A percentile compares a stretch with the other conserved stretches of the same genome.
Evolutionary conservation across 2,113 vertebrate genomes (phyloP).

Genomic region (Callaeas wilsoni): DNA sequence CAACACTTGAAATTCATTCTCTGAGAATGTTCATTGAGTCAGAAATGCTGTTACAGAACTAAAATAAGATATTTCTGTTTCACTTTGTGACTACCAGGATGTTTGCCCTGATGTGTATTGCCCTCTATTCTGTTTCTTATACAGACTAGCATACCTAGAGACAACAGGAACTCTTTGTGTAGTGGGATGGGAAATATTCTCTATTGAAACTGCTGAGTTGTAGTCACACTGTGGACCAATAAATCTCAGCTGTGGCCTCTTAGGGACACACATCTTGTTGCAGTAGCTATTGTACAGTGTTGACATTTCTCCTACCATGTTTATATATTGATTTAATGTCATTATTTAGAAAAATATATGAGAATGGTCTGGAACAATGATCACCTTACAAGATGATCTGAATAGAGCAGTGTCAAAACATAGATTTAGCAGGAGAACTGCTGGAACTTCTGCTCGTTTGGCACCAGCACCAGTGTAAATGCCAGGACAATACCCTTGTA

Average conservation of each 20-base stretch:
- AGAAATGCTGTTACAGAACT: neutral
- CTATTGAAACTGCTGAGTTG: neutral
- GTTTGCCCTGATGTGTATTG: neutral
- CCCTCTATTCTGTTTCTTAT: neutral
- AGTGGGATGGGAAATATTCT: neutral
- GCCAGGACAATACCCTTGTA: neutral
- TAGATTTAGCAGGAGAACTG: neutral
- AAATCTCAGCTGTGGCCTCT: neutral
- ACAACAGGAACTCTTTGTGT: neutral
- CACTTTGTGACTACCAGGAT: neutral
- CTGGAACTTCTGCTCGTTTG: neutral
- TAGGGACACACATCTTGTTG: neutral
- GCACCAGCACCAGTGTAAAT: neutral
- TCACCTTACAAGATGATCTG: neutral
- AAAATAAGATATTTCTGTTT: neutral
- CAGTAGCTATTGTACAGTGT: neutral
- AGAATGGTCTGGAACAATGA: neutral
- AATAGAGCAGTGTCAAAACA: neutral
- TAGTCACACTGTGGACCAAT: neutral
- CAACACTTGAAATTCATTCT: neutral
- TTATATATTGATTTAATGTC: neutral
- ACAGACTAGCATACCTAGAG: neutral
- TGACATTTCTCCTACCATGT: neutral
- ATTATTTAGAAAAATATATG: neutral
- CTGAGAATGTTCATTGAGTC: neutral